Evolutionary conservation across 2,888 invertebrate species (phyloP).

Genomic region (Neoitamus cyanurus): DNA sequence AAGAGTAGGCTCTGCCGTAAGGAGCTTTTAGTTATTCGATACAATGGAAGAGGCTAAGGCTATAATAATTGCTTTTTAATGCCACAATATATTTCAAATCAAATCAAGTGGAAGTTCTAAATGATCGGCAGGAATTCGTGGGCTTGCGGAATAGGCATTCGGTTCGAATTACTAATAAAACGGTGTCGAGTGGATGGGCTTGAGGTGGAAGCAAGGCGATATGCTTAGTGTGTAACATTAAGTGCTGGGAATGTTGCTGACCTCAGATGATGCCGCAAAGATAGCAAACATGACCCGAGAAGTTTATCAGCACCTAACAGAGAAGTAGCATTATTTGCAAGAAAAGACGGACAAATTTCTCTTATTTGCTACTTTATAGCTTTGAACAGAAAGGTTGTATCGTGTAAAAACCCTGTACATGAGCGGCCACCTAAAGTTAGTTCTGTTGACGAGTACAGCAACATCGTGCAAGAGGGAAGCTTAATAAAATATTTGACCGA

Average conservation of each 20-base stretch:
- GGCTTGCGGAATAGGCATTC: background rate
- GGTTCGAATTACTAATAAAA: background rate
- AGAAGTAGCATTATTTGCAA: background rate
- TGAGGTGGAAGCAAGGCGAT: background rate
- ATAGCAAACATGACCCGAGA: background rate
- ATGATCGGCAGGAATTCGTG: background rate
- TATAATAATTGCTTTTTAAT: slow-evolving; percentile 1
- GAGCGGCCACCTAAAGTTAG: too few species aligned
- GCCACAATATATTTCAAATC: background rate
- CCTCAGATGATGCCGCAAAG: background rate
- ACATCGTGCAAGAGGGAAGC: too few species aligned
- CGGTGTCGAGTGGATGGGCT: background rate
- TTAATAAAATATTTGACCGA: too few species aligned
- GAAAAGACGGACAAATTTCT: background rate
- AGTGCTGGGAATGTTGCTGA: background rate
- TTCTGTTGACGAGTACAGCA: too few species aligned
- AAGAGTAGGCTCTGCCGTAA: background rate
- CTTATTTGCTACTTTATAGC: background rate
- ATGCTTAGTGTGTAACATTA: background rate
- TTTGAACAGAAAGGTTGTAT: too few species aligned
- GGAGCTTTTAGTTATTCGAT: background rate
- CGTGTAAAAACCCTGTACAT: too few species aligned
- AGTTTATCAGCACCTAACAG: background rate
- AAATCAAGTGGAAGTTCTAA: slow-evolving; percentile 5
- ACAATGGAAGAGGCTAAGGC: background rate